These are phyloP conservation scores for Ictalurus furcatus DNA, from an alignment of 2,113 vertebrate species.

Conservation along the genomic window DNA sequence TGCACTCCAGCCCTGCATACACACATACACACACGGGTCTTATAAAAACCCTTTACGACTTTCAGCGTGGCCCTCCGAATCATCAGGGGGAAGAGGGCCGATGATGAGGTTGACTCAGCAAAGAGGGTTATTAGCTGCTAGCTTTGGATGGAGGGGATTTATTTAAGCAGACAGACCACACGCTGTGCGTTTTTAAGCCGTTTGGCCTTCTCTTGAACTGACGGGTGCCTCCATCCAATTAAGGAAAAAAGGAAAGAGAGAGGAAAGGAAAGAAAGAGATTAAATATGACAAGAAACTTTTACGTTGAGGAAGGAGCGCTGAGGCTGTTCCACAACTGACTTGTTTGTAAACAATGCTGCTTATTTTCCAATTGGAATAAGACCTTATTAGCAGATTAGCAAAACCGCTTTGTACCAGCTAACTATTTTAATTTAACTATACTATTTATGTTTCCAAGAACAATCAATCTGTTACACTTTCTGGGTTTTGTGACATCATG, in stretches of 20 bases:
- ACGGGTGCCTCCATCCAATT: neutral
- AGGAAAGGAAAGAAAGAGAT: neutral
- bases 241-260: neutral
- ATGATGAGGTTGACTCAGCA: slow-evolving; percentile 55
- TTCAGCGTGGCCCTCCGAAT: slow-evolving; percentile 9
- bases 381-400: neutral
- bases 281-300: neutral
- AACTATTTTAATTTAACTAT: neutral
- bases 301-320: neutral
- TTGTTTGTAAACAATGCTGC: neutral
- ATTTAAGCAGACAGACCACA: slow-evolving; percentile 19
- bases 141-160: slow-evolving; percentile 42
- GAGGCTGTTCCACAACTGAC: neutral
- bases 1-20: neutral
- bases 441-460: neutral
- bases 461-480: neutral
- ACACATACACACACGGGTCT: neutral
- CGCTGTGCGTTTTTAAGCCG: slow-evolving; percentile 16
- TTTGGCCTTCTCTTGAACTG: neutral
- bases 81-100: slow-evolving; percentile 31
- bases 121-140: slow-evolving; percentile 36
- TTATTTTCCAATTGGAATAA: neutral
- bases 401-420: neutral
- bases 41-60: slow-evolving; percentile 55
- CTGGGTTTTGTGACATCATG: neutral